Conservation (phyloP, 2,113 vertebrate genomes). For the Sakesphorus luctuosus region DNA sequence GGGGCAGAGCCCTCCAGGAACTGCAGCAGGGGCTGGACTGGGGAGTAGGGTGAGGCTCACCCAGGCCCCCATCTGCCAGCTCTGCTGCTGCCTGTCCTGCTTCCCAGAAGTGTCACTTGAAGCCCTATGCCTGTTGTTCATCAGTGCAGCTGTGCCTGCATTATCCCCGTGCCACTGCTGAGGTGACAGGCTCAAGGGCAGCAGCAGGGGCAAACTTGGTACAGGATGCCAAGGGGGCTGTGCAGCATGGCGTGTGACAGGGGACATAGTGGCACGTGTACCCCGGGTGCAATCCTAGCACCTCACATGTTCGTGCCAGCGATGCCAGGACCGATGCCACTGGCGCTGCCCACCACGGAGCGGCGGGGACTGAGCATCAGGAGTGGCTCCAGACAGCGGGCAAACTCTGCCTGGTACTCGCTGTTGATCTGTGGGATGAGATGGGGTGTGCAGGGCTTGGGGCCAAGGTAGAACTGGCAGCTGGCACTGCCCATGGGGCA, state of each 20-base stretch:
- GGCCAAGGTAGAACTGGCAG: not conserved
- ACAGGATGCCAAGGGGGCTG: not conserved
- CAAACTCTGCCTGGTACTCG: slow-evolving; percentile 87
- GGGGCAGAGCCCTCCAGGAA: not conserved
- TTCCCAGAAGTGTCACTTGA: slow-evolving; percentile 67
- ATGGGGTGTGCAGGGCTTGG: rapidly evolving
- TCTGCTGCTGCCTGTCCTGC: not conserved
- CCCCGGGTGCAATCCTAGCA: not conserved
- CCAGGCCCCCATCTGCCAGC: not conserved
- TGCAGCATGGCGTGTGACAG: not conserved
- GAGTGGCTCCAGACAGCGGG: slow-evolving; percentile 86
- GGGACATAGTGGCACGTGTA: not conserved
- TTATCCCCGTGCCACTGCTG: not conserved
- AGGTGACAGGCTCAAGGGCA: slow-evolving; percentile 47
- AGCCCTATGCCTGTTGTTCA: not conserved
- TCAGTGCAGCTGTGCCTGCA: slow-evolving; percentile 27
- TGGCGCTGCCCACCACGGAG: slow-evolving; percentile 61
- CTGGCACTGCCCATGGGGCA: rapidly evolving
- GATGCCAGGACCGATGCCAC: slow-evolving; percentile 65
- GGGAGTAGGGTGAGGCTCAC: not conserved
- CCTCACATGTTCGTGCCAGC: slow-evolving; percentile 64
- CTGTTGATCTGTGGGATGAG: slow-evolving; percentile 82
- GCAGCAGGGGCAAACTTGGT: not conserved
- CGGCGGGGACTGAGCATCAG: slow-evolving; percentile 79
- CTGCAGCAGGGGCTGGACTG: rapidly evolving